Evolutionary conservation across 2,888 invertebrate genomes (phyloP), one percentile per base, ranked within the genome.

Genomic region (Oegoconia quadripuncta): DNA sequence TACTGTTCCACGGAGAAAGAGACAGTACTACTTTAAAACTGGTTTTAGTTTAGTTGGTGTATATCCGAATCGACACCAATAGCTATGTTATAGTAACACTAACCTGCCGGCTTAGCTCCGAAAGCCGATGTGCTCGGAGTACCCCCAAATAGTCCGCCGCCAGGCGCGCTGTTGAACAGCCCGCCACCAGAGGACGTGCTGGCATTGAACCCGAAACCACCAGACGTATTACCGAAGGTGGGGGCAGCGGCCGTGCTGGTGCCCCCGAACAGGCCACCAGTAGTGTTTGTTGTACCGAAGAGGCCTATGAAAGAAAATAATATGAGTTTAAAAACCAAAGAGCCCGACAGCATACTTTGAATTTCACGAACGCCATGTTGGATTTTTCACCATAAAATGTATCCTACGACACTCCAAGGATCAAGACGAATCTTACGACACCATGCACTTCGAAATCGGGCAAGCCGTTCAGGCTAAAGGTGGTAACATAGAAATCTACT

Each of bases 221-320:
- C 46, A 4, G 90, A 81, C 11, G 90, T 82, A 3, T 91, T 81
- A 9, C 94, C 93, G 74, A 95, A 93, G 3, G 90, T 89, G 3
- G 91, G 86, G 1, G 91, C 86, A 1, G 90, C 74, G 1, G 91
- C 64, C 0, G 77, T 53, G 0, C 74, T 30, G 0, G 66, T 41
- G 1, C 45, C 55, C 2, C 86, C 86, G 60, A 84, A 86, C 0
- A 86, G 57, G 0, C 84, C 78, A 0, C 74, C 70, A 0, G 69
- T 45, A 0, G 79, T 70, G 48, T 64, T 88, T 0, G 90, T 78
- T 1, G 90, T 80, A 3, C 93, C 92, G 74, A 93, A 93, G 1
- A 93, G 74, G 41, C 91, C 89, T 68, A 80, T 59, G 1, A 72
- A 60, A n/a, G 14, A 17, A 0, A n/a, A 14, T 12, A 16, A 14